Percentiles rank a stretch among this genome's conserved stretches.
These are phyloP conservation scores for Drosophila miranda DNA, from an alignment of 1,140 invertebrate species.

Conservation along the genomic window DNA sequence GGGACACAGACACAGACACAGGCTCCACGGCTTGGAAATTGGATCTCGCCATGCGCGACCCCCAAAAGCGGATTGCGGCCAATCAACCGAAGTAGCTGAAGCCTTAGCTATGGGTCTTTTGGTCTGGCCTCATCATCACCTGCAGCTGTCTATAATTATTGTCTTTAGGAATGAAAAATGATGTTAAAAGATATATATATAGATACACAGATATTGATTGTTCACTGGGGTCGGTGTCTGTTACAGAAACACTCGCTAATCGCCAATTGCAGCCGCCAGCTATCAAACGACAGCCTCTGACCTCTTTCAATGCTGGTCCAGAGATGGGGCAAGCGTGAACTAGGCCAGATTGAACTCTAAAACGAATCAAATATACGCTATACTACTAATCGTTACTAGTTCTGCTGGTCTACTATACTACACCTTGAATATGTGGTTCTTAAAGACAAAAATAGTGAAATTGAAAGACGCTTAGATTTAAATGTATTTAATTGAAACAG, in stretches of 20 bases:
- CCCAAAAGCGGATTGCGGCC: slow-evolving; percentile 55
- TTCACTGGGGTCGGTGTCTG: slow-evolving; percentile 17
- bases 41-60: slow-evolving; percentile 26
- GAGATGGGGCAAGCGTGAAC: slow-evolving; percentile 35
- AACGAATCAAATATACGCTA: neutral
- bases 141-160: slow-evolving; percentile 65
- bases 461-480: too few relatives aligned
- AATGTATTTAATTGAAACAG: too few relatives aligned
- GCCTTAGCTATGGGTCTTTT: slow-evolving; percentile 40
- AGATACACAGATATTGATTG: slow-evolving; percentile 2
- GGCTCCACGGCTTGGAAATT: slow-evolving; percentile 18
- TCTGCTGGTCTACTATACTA: too few relatives aligned
- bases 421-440: too few relatives aligned
- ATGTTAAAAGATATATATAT: slow-evolving; percentile 32
- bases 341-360: neutral
- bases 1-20: slow-evolving; percentile 2
- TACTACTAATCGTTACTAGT: too few relatives aligned
- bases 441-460: too few relatives aligned
- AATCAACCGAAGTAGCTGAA: slow-evolving; percentile 48
- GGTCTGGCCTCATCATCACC: slow-evolving; percentile 54
- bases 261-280: slow-evolving; percentile 58
- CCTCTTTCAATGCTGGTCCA: slow-evolving; percentile 49
- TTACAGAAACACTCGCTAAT: slow-evolving; percentile 60
- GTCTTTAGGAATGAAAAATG: slow-evolving; percentile 59
- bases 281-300: slow-evolving; percentile 37